Evolutionary conservation across 2,113 vertebrate genomes (phyloP).

Genomic region (Eudyptes chrysolophus): DNA sequence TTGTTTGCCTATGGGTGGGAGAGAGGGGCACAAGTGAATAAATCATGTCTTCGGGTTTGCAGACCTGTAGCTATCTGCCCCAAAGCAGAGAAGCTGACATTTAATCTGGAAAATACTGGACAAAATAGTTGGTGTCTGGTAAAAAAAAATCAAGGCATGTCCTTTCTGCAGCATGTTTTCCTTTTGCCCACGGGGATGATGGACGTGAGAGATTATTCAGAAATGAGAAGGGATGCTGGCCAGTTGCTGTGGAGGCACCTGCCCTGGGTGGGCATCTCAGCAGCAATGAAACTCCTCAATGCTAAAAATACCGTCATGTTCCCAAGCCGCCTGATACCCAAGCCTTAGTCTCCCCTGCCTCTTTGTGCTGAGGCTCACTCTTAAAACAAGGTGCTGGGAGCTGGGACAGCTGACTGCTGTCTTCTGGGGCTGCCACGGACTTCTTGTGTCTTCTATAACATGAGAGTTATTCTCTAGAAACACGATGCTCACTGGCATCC

Average conservation of each 20-base stretch:
- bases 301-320: background rate
- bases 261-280: background rate
- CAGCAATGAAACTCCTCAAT: background rate
- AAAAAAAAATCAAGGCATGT: background rate
- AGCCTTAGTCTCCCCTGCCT: background rate
- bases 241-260: background rate
- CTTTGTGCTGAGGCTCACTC: background rate
- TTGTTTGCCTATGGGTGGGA: background rate
- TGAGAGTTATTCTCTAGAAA: background rate
- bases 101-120: background rate
- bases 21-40: background rate
- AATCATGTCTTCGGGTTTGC: background rate
- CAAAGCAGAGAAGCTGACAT: background rate
- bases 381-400: background rate
- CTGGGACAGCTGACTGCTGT: background rate
- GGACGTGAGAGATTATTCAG: slow-evolving; percentile 7
- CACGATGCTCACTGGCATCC: background rate
- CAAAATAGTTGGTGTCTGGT: background rate
- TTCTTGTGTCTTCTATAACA: background rate
- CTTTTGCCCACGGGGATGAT: background rate
- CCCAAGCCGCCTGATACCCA: background rate
- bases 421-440: background rate
- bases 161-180: background rate
- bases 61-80: background rate
- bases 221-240: slow-evolving; percentile 1